These are phyloP conservation scores for Silvanus unidentatus DNA, from an alignment of 2,888 invertebrate species.

Conservation along the genomic window DNA sequence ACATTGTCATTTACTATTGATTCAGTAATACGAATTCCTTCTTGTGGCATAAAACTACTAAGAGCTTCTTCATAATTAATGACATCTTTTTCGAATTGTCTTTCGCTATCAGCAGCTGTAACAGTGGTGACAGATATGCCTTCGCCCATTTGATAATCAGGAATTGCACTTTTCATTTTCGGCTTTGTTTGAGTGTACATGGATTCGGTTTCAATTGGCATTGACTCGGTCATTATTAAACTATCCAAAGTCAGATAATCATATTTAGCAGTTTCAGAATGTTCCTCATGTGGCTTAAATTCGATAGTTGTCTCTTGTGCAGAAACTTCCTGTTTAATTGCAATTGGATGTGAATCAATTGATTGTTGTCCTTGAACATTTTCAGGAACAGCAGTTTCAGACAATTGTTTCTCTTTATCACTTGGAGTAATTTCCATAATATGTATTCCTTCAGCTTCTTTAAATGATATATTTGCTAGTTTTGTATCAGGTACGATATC, in stretches of 20 bases:
- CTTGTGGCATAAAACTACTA: conserved; percentile 42
- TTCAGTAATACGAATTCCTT: conserved; percentile 53
- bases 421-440: conserved; percentile 52
- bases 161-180: conserved; percentile 45
- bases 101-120: conserved; percentile 54
- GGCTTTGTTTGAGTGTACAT: conserved; percentile 44
- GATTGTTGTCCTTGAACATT: conserved; percentile 50
- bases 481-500: conserved; percentile 52
- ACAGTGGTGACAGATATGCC: conserved; percentile 53
- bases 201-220: conserved; percentile 56
- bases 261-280: conserved; percentile 24
- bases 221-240: conserved; percentile 53
- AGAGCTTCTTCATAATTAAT: conserved; percentile 21
- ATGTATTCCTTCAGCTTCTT: conserved; percentile 55
- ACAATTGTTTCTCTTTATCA: conserved; percentile 50
- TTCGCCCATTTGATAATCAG: conserved; percentile 52
- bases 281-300: conserved; percentile 23
- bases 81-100: conserved; percentile 42
- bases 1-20: conserved; percentile 53
- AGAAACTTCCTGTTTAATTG: conserved; percentile 54
- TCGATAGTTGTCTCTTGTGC: conserved; percentile 43
- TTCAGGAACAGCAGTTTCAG: conserved; percentile 40
- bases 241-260: conserved; percentile 49
- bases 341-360: conserved; percentile 52
- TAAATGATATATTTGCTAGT: conserved; percentile 48